Percentiles rank a stretch among this genome's conserved stretches.
These are phyloP conservation scores for Acrobasis consociella DNA, from an alignment of 2,888 invertebrate species.

Conservation along the genomic window DNA sequence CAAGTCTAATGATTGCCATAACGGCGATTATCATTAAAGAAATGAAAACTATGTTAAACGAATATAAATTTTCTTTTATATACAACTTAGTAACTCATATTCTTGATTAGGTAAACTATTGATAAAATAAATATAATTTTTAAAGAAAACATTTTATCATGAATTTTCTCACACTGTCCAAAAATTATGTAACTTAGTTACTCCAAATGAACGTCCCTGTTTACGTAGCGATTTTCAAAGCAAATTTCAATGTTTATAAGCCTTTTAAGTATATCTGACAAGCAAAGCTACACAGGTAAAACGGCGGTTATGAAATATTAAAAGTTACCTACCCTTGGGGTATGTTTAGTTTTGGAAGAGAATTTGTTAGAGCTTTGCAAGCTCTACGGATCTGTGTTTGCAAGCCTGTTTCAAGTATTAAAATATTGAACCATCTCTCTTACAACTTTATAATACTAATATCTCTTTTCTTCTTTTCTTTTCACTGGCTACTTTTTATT, in stretches of 20 bases:
- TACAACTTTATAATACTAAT: too few species aligned
- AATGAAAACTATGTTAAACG: too few species aligned
- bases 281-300: not conserved
- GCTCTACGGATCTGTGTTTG: too few species aligned
- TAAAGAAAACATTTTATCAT: not conserved
- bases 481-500: too few species aligned
- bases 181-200: not conserved
- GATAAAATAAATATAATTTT: too few species aligned
- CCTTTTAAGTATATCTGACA: slow-evolving; percentile 1
- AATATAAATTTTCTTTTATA: too few species aligned
- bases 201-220: not conserved
- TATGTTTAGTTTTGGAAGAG: not conserved
- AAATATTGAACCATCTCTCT: too few species aligned
- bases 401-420: too few species aligned
- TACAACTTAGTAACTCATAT: too few species aligned
- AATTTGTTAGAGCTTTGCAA: not conserved
- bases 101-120: too few species aligned
- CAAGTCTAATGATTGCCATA: not conserved
- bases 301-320: not conserved
- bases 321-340: slow-evolving; percentile 1
- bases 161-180: not conserved
- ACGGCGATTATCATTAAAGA: too few species aligned
- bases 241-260: slow-evolving; percentile 6
- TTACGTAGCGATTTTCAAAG: slow-evolving; percentile 12
- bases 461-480: too few species aligned